phyloP scores from a whole-genome alignment of 2,797 vertebrate genomes.

The Propithecus perrieri region DNA sequence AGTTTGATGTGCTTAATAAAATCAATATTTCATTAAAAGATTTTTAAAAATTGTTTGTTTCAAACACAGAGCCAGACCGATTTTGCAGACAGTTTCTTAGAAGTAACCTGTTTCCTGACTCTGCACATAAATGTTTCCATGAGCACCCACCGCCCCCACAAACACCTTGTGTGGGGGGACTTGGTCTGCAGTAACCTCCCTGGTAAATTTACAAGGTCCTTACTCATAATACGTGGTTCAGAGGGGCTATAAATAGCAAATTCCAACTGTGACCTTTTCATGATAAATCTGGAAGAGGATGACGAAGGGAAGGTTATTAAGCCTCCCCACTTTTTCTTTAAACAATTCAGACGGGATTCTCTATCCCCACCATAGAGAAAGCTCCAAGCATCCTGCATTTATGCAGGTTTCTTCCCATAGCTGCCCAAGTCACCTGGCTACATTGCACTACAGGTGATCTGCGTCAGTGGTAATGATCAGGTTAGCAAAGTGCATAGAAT shows the following conservation, averaged over 20 bases:
- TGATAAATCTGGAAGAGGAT: conserved; percentile 41
- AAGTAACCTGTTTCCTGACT: not conserved
- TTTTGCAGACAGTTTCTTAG: conserved; percentile 50
- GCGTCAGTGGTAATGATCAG: conserved; percentile 44
- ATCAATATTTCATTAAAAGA: conserved; percentile 89
- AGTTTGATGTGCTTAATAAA: conserved; percentile 86
- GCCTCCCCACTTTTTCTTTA: not conserved
- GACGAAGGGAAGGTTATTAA: conserved; percentile 11
- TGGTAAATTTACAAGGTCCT: not conserved
- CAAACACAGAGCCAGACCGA: conserved; percentile 56
- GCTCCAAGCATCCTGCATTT: accelerated
- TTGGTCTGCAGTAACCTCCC: not conserved
- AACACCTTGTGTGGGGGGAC: not conserved
- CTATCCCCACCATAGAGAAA: not conserved
- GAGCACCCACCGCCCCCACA: not conserved
- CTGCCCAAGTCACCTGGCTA: not conserved
- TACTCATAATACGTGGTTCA: conserved; percentile 29
- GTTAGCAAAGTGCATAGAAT: not conserved
- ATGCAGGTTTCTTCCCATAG: not conserved
- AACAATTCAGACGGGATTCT: conserved; percentile 25
- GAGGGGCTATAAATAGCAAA: not conserved
- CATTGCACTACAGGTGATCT: not conserved
- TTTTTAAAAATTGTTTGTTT: conserved; percentile 85
- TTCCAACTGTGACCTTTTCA: conserved; percentile 59
- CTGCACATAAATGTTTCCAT: not conserved